Evolutionary conservation across 2,797 vertebrate genomes (phyloP).

Genomic region (Siniperca obscura): DNA sequence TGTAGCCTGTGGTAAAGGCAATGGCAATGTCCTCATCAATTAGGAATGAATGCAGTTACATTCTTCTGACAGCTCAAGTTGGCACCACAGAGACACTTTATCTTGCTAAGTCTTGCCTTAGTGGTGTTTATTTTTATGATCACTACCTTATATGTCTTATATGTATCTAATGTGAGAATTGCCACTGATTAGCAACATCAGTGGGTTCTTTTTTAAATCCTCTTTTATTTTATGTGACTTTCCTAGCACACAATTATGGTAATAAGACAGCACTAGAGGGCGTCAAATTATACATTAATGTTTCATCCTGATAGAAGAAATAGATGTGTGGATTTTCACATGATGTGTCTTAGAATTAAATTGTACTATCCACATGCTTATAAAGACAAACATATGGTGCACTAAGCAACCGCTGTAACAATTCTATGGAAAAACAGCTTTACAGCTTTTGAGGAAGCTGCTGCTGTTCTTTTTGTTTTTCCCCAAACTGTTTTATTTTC

Average conservation of each 20-base stretch:
- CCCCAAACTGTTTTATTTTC: neutral
- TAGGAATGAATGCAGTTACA: slow-evolving; percentile 42
- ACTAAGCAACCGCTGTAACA: neutral
- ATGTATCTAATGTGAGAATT: slow-evolving; percentile 6
- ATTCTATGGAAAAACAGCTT: slow-evolving; percentile 9
- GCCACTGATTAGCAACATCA: slow-evolving; percentile 1
- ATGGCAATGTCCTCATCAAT: slow-evolving; percentile 31
- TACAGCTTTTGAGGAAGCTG: slow-evolving; percentile 2
- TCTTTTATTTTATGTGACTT: slow-evolving; percentile 22
- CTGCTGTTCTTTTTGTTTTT: neutral
- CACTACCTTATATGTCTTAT: neutral
- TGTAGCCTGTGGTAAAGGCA: slow-evolving; percentile 6
- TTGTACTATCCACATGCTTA: neutral
- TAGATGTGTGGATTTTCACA: slow-evolving; percentile 11
- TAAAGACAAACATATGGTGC: neutral
- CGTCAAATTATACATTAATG: slow-evolving; percentile 51
- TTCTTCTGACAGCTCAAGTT: slow-evolving; percentile 32
- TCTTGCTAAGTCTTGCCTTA: neutral
- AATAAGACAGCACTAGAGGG: slow-evolving; percentile 60
- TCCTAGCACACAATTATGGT: slow-evolving; percentile 39
- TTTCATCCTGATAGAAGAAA: slow-evolving; percentile 12
- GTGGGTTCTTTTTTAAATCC: slow-evolving; percentile 9
- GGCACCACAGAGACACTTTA: slow-evolving; percentile 6
- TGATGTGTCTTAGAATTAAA: neutral
- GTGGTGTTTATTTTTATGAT: neutral